phyloP scores from a whole-genome alignment of 2,888 invertebrate species.

The Drosophila hawaiiensis region DNA sequence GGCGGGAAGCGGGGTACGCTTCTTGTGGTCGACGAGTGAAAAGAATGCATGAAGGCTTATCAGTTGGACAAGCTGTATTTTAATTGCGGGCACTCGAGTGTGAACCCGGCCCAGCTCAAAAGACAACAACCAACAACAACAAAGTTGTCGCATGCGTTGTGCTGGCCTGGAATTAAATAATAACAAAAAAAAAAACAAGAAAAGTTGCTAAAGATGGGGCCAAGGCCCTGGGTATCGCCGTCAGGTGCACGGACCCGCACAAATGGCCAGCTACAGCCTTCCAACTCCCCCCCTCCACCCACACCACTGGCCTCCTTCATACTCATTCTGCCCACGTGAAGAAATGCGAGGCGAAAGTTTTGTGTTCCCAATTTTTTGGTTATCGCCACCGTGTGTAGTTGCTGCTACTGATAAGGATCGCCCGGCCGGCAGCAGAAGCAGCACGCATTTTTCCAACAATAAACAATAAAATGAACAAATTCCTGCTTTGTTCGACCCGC shows the following conservation, averaged over 20 bases:
- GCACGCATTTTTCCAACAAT: constrained; percentile 36
- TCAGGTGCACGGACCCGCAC: constrained; percentile 65
- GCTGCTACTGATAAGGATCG: constrained; percentile 53
- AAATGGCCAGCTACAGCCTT: constrained; percentile 56
- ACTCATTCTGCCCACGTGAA: constrained; percentile 1
- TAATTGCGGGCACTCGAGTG: constrained; percentile 81
- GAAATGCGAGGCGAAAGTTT: constrained; percentile 50
- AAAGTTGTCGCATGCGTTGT: constrained; percentile 16
- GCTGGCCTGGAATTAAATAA: constrained; percentile 18
- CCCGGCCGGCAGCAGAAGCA: constrained; percentile 13
- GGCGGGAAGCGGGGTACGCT: not conserved
- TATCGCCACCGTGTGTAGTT: constrained; percentile 59
- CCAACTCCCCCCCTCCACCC: not conserved
- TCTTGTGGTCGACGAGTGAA: constrained; percentile 52
- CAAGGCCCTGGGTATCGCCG: constrained; percentile 32
- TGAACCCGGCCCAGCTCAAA: constrained; percentile 53
- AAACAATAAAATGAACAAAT: constrained; percentile 14
- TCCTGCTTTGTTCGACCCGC: constrained; percentile 35
- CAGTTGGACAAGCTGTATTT: constrained; percentile 82
- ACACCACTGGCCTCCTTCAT: not conserved
- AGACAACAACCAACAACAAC: constrained; percentile 42
- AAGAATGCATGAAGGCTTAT: constrained; percentile 79
- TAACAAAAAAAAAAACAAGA: constrained; percentile 20
- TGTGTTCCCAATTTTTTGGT: constrained; percentile 60
- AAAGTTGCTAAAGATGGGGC: constrained; percentile 46